A percentile compares a stretch with the other conserved stretches of the same genome.
These are phyloP conservation scores for Kobus ellipsiprymnus DNA, from an alignment of 2,113 vertebrate species.

Conservation along the genomic window DNA sequence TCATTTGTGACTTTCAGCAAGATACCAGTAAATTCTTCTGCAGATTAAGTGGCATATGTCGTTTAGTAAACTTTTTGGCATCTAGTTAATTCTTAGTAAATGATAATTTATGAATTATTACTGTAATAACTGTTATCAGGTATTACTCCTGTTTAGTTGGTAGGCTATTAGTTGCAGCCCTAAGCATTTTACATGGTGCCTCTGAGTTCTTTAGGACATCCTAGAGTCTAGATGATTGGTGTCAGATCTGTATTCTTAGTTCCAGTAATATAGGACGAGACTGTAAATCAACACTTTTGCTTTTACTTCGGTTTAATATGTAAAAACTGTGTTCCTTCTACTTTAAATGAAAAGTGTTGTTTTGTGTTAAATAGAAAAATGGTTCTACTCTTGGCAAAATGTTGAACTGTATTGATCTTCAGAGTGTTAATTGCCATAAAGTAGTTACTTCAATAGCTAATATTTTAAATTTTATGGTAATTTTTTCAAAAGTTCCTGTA, in stretches of 20 bases:
- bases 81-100: not conserved
- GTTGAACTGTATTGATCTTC: not conserved
- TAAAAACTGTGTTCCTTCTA: conserved; percentile 14
- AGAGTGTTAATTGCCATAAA: conserved; percentile 6
- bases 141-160: not conserved
- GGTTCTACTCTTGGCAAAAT: not conserved
- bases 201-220: not conserved
- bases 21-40: not conserved
- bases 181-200: not conserved
- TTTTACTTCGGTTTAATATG: conserved; percentile 1
- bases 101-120: not conserved
- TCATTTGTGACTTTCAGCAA: not conserved
- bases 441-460: not conserved
- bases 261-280: not conserved
- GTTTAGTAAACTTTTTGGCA: not conserved
- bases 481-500: not conserved
- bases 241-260: not conserved
- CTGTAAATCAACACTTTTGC: not conserved
- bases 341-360: not conserved
- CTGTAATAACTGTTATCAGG: not conserved
- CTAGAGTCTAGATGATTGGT: not conserved
- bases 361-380: not conserved
- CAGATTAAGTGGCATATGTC: not conserved
- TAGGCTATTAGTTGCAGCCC: not conserved
- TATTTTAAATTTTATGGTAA: not conserved